Base-by-base conservation (phyloP, 1,140 invertebrate genomes). In the Cheumatopsyche charites region DNA sequence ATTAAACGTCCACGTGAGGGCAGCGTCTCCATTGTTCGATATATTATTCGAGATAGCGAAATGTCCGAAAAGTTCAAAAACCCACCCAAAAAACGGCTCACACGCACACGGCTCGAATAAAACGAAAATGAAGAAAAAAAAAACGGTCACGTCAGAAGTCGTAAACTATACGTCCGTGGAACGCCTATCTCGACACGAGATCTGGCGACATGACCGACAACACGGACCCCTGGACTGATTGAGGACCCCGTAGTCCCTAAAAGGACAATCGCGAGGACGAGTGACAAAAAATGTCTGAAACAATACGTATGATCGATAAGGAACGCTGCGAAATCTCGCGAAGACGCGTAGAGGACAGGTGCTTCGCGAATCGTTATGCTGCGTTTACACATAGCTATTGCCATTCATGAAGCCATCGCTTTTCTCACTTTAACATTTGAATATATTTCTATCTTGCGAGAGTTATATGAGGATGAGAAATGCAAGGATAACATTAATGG, bases 131-230 rank as follows among this genome's bases (percentile, higher is more conserved):
- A 36, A 36, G 25, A n/a, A 1, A 13, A 47, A 23, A 70, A 70
- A 67, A 52, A n/a, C n/a, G n/a, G 71, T 72, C 71, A 62, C 19
- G 63, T 26, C 52, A 72, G 71, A 58, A 62, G 58, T 72, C 71
- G 65, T 72, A 72, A 72, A 72, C 71, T 49, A 72, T 72, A 15
- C 63, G 49, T 67, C 29, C 29, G 29, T 36, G 29, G 29, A 29
- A 49, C 58, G 71, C 36, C 29, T 72, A 72, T 72, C 71, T 29
- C 13, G 36, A 47, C 49, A 58, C 65, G 19, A 41, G 19, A 72
- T 72, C 71, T 68, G 71, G 71, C 43, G 71, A 72, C 71, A 72
- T 58, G 66, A 55, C 66, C 66, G 66, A 68, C 66, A 68, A 68
- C 66, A 68, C 15, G 68, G 41, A 25, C 26, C 58, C 15, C 55